Conservation (phyloP, 2,888 invertebrate genomes). For the Yponomeuta malinellus region DNA sequence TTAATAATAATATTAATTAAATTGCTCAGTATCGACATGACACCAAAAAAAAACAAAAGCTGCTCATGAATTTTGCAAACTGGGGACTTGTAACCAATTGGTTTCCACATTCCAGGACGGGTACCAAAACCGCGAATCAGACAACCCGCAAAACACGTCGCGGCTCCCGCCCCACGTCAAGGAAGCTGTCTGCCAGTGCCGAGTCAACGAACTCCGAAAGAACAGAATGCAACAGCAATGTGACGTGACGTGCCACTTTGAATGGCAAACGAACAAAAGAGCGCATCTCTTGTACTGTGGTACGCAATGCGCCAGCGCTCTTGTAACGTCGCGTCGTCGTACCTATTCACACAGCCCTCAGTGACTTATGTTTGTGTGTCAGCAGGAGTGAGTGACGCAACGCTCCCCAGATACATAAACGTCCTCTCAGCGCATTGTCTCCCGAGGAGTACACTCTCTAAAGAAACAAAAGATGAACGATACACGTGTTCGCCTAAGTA, state of each 20-base stretch:
- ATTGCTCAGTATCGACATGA: neutral
- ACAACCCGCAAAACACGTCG: slow-evolving; percentile 60
- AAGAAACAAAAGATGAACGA: slow-evolving; percentile 9
- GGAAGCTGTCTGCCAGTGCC: slow-evolving; percentile 38
- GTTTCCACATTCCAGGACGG: slow-evolving; percentile 38
- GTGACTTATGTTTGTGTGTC: slow-evolving; percentile 29
- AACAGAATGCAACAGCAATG: slow-evolving; percentile 51
- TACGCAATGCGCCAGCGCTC: neutral
- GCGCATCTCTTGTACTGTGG: slow-evolving; percentile 39
- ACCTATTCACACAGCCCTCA: slow-evolving; percentile 42
- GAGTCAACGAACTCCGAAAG: slow-evolving; percentile 63
- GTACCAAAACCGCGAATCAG: slow-evolving; percentile 32
- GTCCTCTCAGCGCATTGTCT: slow-evolving; percentile 10
- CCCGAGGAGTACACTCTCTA: neutral
- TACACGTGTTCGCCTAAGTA: slow-evolving; percentile 6
- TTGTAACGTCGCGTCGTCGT: slow-evolving; percentile 1
- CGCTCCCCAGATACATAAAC: slow-evolving; percentile 1
- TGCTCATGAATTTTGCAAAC: neutral
- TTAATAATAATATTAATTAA: neutral
- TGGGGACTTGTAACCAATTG: slow-evolving; percentile 12
- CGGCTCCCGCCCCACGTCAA: slow-evolving; percentile 12
- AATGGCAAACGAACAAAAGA: slow-evolving; percentile 66
- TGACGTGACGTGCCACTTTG: slow-evolving; percentile 62
- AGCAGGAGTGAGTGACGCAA: slow-evolving; percentile 9
- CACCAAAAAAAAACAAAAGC: neutral